Evolutionary conservation across 2,888 invertebrate species (phyloP).

Genomic region (Torymus auratus): DNA sequence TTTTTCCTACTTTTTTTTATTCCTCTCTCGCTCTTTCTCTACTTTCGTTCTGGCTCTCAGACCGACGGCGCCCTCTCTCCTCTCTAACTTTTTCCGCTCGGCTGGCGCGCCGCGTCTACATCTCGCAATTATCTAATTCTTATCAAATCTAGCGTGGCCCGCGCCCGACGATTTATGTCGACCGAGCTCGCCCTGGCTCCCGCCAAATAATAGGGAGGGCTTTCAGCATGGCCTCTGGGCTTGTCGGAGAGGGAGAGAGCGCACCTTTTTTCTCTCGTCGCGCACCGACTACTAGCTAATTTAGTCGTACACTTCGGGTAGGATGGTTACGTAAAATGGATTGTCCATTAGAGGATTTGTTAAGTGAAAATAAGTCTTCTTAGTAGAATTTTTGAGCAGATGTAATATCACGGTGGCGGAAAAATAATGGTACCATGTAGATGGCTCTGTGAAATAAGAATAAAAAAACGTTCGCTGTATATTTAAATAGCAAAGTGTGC

Average conservation of each 20-base stretch:
- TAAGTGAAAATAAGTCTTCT: too few species aligned
- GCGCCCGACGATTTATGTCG: conserved; percentile 32
- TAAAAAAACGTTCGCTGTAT: too few species aligned
- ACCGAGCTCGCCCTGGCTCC: background rate
- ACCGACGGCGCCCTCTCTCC: background rate
- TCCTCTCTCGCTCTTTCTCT: conserved; percentile 3
- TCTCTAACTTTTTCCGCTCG: conserved; percentile 15
- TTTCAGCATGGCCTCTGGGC: background rate
- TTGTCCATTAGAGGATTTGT: too few species aligned
- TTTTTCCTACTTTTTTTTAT: background rate
- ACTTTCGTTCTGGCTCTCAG: background rate
- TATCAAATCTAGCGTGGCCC: conserved; percentile 44
- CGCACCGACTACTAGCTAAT: background rate
- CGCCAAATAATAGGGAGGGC: conserved; percentile 19
- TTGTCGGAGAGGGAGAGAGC: too few species aligned
- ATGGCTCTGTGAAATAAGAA: too few species aligned
- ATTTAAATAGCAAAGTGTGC: too few species aligned
- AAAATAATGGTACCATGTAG: too few species aligned
- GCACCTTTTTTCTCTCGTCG: too few species aligned
- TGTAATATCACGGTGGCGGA: too few species aligned
- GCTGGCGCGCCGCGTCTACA: conserved; percentile 5
- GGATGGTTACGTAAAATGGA: too few species aligned
- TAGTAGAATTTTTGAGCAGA: background rate
- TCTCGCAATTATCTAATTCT: conserved; percentile 53
- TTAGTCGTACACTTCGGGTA: background rate